Evolutionary conservation across 2,113 vertebrate species (phyloP).

Genomic region (Eublepharis macularius): DNA sequence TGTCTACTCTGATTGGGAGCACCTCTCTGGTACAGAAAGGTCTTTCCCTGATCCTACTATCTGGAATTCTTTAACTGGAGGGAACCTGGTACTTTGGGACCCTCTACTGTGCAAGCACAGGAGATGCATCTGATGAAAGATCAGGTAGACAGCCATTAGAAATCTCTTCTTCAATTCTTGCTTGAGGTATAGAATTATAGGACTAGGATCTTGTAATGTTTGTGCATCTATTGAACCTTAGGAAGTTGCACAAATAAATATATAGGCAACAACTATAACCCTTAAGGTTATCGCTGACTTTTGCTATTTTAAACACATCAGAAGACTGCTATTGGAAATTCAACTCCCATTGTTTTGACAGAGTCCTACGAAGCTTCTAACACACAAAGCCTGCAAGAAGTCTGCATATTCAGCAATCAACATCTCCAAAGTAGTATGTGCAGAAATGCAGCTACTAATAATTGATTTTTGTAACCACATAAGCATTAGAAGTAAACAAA

Average conservation of each 20-base stretch:
- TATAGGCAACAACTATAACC: not conserved
- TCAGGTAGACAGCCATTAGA: not conserved
- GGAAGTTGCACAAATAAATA: conserved; percentile 1
- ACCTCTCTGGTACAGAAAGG: too few relatives aligned
- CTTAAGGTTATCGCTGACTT: not conserved
- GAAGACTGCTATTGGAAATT: conserved; percentile 16
- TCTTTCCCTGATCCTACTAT: too few relatives aligned
- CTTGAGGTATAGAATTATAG: not conserved
- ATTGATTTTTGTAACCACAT: conserved; percentile 35
- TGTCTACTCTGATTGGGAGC: too few relatives aligned
- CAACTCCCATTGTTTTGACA: not conserved
- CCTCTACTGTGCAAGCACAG: not conserved
- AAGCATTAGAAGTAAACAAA: conserved; percentile 26
- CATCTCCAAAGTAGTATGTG: not conserved
- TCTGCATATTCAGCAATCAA: conserved; percentile 12
- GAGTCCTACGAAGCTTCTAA: conserved; percentile 5
- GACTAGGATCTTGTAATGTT: not conserved
- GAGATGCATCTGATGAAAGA: not conserved
- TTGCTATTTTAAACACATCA: not conserved
- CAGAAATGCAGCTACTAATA: conserved; percentile 10
- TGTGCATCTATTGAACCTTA: not conserved
- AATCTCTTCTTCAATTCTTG: not conserved
- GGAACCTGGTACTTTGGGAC: too few relatives aligned
- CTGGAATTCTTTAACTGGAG: too few relatives aligned
- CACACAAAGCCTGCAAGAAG: not conserved